Evolutionary conservation across 2,888 invertebrate species (phyloP).

Genomic region (Trachelus troglodyta): DNA sequence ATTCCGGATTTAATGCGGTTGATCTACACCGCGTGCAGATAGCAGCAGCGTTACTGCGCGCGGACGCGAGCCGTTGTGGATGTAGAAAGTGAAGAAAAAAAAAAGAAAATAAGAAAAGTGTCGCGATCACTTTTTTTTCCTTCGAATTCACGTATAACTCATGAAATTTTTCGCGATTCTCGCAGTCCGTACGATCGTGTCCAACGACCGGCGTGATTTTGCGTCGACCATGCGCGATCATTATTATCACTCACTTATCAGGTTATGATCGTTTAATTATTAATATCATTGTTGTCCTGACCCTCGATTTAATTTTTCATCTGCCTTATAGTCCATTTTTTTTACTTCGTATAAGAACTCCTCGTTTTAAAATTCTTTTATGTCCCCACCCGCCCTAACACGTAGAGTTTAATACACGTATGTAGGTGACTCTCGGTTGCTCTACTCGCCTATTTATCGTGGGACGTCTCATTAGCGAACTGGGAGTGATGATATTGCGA

Average conservation of each 20-base stretch:
- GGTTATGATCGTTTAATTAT: neutral
- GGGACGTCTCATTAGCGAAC: neutral
- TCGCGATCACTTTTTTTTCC: neutral
- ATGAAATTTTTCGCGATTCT: conserved; percentile 16
- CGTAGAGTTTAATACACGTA: neutral
- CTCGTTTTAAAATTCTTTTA: neutral
- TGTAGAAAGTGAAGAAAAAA: neutral
- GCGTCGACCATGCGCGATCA: neutral
- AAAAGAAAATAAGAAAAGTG: neutral
- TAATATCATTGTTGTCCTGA: neutral
- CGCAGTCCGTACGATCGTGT: neutral
- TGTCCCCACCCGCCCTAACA: neutral
- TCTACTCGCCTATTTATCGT: neutral
- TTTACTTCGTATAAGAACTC: neutral
- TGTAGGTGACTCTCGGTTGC: neutral
- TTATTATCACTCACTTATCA: neutral
- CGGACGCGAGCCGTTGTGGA: neutral
- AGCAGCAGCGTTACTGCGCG: neutral
- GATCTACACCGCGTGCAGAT: neutral
- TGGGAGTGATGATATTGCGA: neutral
- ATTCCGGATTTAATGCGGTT: conserved; percentile 22
- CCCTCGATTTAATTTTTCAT: neutral
- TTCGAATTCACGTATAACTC: neutral
- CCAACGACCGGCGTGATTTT: neutral
- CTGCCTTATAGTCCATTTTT: neutral